Evolutionary conservation across 2,797 vertebrate genomes (phyloP).

Genomic region (Megalops cyprinoides): DNA sequence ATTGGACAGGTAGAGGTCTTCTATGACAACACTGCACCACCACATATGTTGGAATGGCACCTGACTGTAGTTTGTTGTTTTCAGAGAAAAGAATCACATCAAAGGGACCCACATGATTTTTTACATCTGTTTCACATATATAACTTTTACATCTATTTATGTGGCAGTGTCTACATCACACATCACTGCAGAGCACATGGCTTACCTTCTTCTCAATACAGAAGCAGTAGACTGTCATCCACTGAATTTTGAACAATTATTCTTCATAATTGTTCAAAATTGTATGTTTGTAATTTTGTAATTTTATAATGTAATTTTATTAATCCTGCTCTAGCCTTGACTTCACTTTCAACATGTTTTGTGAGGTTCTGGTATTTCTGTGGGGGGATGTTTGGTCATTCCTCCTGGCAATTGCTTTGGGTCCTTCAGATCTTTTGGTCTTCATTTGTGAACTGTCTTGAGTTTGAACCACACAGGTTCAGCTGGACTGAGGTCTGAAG

Average conservation of each 20-base stretch:
- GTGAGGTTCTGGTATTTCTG: too few species aligned
- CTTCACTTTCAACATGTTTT: too few species aligned
- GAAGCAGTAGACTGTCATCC: background rate
- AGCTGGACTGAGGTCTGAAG: too few species aligned
- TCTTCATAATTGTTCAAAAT: background rate
- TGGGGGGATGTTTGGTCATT: too few species aligned
- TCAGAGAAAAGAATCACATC: background rate
- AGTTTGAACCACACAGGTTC: too few species aligned
- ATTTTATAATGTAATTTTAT: too few species aligned
- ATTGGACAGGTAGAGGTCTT: background rate
- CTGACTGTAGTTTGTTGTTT: background rate
- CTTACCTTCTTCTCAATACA: background rate
- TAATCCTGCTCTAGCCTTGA: too few species aligned
- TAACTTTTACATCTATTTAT: background rate
- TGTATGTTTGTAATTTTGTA: too few species aligned
- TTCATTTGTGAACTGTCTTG: too few species aligned
- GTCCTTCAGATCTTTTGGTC: too few species aligned
- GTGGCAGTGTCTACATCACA: background rate
- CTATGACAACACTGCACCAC: background rate
- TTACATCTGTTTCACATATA: too few species aligned
- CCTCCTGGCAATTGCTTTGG: too few species aligned
- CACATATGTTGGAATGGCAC: background rate
- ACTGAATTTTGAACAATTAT: background rate
- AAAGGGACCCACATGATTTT: background rate
- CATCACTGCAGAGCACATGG: background rate